These are phyloP conservation scores for Desmophyllum pertusum DNA, from an alignment of 92 coral and sea anemone species.

Conservation along the genomic window DNA sequence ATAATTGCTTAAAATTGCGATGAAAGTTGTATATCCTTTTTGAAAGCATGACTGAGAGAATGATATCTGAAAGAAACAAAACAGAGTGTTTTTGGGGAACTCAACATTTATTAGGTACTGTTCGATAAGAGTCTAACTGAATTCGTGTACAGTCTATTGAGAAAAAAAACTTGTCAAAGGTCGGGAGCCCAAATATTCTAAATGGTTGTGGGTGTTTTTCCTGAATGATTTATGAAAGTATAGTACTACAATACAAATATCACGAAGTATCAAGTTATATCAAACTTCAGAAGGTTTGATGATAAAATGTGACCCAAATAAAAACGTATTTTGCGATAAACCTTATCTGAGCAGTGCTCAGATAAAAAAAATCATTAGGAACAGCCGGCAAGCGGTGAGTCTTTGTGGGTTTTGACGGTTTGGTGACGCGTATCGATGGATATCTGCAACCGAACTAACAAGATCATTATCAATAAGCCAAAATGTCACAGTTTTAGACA, in stretches of 20 bases:
- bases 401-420: background rate
- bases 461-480: background rate
- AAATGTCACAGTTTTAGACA: slow-evolving; percentile 14
- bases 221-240: slow-evolving; percentile 7
- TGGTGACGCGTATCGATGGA: background rate
- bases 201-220: background rate
- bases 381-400: background rate
- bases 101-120: background rate
- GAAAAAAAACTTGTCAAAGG: background rate
- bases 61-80: background rate
- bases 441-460: background rate
- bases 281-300: too few species aligned
- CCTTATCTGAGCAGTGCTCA: too few species aligned
- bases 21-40: slow-evolving; percentile 1
- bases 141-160: background rate
- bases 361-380: background rate
- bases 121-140: background rate
- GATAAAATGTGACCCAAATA: background rate
- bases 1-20: slow-evolving; percentile 11
- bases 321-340: background rate
- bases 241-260: background rate
- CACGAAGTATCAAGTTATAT: background rate
- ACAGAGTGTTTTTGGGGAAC: background rate
- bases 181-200: background rate
- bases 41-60: background rate